phyloP scores from a whole-genome alignment of 2,797 vertebrate species.

The Tapirus indicus region DNA sequence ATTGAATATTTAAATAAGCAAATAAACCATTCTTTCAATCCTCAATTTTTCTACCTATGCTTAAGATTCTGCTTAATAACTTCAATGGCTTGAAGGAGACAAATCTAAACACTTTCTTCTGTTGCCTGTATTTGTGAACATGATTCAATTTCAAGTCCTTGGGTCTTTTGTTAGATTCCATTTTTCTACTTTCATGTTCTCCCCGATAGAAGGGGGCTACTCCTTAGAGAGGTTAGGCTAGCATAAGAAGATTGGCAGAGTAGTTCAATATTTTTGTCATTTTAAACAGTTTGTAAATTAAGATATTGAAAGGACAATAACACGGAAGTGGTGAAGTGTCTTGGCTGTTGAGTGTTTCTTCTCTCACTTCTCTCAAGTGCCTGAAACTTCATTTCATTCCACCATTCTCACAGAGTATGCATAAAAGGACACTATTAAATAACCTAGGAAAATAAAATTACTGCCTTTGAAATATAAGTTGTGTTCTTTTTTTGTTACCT shows the following conservation, averaged over 20 bases:
- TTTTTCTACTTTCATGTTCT: background rate
- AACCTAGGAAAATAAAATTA: background rate
- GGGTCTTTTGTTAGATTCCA: background rate
- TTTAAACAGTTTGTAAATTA: conserved; percentile 6
- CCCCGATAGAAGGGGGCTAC: background rate
- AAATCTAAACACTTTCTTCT: conserved; percentile 22
- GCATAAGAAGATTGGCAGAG: background rate
- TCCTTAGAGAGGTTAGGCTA: background rate
- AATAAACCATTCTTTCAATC: background rate
- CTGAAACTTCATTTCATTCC: background rate
- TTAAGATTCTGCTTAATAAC: conserved; percentile 37
- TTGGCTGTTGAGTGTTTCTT: background rate
- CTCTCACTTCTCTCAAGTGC: background rate
- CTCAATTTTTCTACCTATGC: background rate
- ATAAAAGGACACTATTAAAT: background rate
- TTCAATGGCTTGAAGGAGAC: background rate
- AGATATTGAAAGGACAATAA: background rate
- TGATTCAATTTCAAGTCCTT: background rate
- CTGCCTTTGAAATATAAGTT: background rate
- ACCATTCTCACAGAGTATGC: background rate
- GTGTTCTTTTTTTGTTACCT: background rate
- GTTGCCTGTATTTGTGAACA: background rate
- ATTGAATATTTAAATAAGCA: conserved; percentile 41
- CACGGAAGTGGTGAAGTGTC: background rate
- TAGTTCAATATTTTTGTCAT: background rate